Conservation (phyloP, 2,797 vertebrate species). For the Luscinia luscinia region DNA sequence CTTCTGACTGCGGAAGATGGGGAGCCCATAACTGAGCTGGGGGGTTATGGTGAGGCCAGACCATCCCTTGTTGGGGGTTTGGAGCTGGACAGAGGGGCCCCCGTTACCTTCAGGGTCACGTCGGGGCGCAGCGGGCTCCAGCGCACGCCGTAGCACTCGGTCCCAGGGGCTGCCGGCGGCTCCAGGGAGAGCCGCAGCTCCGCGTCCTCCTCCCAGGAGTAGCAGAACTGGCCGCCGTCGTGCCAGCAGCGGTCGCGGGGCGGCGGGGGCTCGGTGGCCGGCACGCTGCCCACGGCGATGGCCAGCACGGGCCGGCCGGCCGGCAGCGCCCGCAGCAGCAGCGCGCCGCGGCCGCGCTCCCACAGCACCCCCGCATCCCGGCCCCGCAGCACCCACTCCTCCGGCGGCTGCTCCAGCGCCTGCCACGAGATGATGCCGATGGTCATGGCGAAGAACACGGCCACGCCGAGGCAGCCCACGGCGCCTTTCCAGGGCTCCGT, state of each 20-base stretch:
- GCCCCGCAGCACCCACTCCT: conserved; percentile 92
- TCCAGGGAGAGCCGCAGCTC: conserved; percentile 87
- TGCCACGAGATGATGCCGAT: conserved; percentile 96
- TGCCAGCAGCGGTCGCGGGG: conserved; percentile 90
- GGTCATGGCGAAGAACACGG: conserved; percentile 92
- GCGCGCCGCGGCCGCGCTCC: conserved; percentile 86
- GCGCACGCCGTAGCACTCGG: conserved; percentile 87
- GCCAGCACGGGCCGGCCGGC: conserved; percentile 83
- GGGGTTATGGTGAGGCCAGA: rapidly evolving
- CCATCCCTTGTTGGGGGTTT: rapidly evolving
- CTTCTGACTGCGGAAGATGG: background rate
- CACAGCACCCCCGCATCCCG: conserved; percentile 87
- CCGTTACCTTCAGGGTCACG: conserved; percentile 85
- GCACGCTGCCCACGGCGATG: conserved; percentile 84
- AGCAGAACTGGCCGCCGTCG: conserved; percentile 90
- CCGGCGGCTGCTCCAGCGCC: conserved; percentile 91
- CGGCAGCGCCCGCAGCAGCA: conserved; percentile 85
- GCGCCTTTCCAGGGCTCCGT: conserved; percentile 94
- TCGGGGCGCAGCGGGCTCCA: conserved; percentile 89
- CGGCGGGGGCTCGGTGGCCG: conserved; percentile 84
- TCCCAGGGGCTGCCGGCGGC: conserved; percentile 72
- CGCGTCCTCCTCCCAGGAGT: conserved; percentile 88
- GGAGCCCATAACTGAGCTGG: rapidly evolving
- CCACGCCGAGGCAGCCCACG: conserved; percentile 89
- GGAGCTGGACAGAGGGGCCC: rapidly evolving